Conservation (phyloP, 1,140 invertebrate species). For the Drosophila pectinifera region DNA sequence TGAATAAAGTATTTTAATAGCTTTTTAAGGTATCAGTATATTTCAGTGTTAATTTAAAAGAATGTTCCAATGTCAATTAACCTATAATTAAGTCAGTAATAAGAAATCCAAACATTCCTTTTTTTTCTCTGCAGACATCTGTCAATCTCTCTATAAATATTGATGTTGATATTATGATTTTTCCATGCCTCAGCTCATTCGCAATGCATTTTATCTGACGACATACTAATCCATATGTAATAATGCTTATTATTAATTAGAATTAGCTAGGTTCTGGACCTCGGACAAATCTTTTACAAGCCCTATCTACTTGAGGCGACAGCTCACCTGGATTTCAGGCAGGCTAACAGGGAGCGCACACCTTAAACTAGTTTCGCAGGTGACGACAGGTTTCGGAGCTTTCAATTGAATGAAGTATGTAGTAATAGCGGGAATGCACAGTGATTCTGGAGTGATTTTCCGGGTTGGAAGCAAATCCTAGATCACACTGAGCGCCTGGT, state of each 20-base stretch:
- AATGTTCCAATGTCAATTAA: background rate
- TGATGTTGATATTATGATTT: constrained; percentile 24
- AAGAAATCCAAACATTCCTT: background rate
- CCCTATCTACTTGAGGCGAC: background rate
- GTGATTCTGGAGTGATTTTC: constrained; percentile 37
- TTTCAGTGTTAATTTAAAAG: too few species aligned
- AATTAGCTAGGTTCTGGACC: constrained; percentile 43
- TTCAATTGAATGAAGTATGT: constrained; percentile 14
- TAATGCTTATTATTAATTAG: constrained; percentile 49
- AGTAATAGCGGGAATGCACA: constrained; percentile 40
- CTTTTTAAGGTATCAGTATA: too few species aligned
- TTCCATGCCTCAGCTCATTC: constrained; percentile 8
- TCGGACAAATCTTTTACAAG: constrained; percentile 9
- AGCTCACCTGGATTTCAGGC: constrained; percentile 34
- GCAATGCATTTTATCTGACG: constrained; percentile 33
- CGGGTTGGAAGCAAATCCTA: constrained; percentile 26
- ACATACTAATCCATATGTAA: constrained; percentile 28
- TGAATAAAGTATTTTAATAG: too few species aligned
- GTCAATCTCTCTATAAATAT: constrained; percentile 30
- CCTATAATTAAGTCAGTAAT: background rate
- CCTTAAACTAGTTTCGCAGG: constrained; percentile 46
- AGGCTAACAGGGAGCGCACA: constrained; percentile 10
- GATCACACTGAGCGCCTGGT: constrained; percentile 6
- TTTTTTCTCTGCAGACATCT: constrained; percentile 38
- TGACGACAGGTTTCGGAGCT: constrained; percentile 39